phyloP scores from a whole-genome alignment of 2,797 vertebrate genomes.

The Aulostomus chinensis region DNA sequence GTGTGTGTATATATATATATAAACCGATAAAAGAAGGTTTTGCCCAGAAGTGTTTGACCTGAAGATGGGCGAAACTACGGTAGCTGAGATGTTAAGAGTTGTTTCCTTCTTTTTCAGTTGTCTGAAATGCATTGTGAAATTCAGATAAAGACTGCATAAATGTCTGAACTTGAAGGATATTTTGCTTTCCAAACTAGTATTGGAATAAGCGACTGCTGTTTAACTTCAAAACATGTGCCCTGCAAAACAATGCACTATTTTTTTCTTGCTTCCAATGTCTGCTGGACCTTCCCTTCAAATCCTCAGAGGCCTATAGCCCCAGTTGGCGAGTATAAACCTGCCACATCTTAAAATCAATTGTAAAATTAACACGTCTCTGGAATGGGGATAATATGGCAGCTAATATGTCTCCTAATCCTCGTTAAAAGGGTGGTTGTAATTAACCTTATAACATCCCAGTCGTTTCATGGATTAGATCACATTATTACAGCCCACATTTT shows the following conservation, averaged over 20 bases:
- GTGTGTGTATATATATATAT: no score
- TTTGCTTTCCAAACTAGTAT: no score
- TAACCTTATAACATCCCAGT: conserved; percentile 52
- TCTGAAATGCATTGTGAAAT: no score
- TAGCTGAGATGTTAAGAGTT: no score
- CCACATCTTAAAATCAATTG: conserved; percentile 63
- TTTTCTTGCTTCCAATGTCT: background rate
- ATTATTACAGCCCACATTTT: conserved; percentile 40
- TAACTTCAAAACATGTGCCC: background rate
- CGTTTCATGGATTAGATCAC: conserved; percentile 56
- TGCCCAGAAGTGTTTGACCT: no score
- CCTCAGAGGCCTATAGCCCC: conserved; percentile 32
- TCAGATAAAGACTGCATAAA: background rate
- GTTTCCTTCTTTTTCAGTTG: no score
- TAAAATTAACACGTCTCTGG: conserved; percentile 67
- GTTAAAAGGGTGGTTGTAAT: conserved; percentile 57
- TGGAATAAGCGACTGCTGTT: no score
- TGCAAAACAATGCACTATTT: background rate
- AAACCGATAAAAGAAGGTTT: no score
- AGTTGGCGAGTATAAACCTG: conserved; percentile 43
- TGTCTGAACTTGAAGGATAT: background rate
- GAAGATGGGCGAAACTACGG: no score
- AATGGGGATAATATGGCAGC: conserved; percentile 46
- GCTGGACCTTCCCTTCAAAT: conserved; percentile 33
- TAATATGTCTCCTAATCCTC: conserved; percentile 62